Percentiles rank a stretch among this genome's conserved stretches.
Conservation (phyloP, 2,113 vertebrate genomes). For the Spea bombifrons region DNA sequence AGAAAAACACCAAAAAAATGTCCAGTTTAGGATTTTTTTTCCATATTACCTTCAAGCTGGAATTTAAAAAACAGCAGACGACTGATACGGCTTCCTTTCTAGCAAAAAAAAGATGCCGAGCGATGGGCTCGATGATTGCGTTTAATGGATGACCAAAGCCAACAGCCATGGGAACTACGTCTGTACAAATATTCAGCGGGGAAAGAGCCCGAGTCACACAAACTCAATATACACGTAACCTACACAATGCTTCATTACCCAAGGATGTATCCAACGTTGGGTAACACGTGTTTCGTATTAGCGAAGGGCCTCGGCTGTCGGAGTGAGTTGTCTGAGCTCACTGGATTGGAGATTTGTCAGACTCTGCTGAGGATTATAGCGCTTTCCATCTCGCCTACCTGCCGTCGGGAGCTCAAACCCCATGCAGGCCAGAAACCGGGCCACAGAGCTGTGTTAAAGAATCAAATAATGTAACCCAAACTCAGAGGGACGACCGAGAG, state of each 20-base stretch:
- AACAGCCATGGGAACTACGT: conserved; percentile 27
- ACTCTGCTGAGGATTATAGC: conserved; percentile 2
- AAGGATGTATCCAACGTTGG: conserved; percentile 42
- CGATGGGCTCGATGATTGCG: background rate
- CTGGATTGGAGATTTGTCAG: conserved; percentile 27
- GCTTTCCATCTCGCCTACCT: conserved; percentile 16
- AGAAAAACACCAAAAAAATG: too few species aligned
- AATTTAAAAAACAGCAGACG: too few species aligned
- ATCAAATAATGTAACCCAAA: too few species aligned
- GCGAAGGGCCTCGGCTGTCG: conserved; percentile 15
- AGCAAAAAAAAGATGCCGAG: too few species aligned
- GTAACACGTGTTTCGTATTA: conserved; percentile 34
- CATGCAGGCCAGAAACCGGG: too few species aligned
- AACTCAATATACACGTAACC: conserved; percentile 29
- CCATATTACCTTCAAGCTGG: too few species aligned
- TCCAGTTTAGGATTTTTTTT: too few species aligned
- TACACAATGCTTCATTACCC: conserved; percentile 40
- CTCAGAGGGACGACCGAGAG: too few species aligned
- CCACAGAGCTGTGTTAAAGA: too few species aligned
- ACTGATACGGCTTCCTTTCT: too few species aligned
- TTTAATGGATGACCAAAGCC: conserved; percentile 23
- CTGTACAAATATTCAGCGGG: conserved; percentile 24
- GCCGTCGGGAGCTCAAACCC: too few species aligned
- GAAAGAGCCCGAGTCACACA: conserved; percentile 24
- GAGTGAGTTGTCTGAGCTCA: conserved; percentile 26